Conservation (phyloP, 2,888 invertebrate species). For the Prosopocoilus inquinatus region DNA sequence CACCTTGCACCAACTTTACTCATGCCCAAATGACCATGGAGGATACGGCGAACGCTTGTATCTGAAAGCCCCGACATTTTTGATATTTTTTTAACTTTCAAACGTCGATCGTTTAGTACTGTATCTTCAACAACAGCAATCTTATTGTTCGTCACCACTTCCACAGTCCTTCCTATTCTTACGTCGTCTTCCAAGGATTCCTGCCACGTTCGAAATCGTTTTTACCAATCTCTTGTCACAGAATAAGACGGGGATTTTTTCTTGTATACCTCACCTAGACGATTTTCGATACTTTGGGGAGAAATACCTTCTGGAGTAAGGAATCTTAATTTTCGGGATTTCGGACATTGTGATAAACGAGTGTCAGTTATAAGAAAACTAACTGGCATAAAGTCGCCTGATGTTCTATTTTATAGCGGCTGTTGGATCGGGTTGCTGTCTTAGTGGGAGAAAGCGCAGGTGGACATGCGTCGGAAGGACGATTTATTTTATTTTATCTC, state of each 20-base stretch:
- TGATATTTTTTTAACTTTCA: background rate
- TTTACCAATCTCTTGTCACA: background rate
- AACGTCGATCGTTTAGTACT: background rate
- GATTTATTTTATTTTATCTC: no score
- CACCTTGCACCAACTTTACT: background rate
- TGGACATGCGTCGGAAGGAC: no score
- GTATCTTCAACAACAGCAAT: background rate
- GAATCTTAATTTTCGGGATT: background rate
- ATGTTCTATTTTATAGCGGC: no score
- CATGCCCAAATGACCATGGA: no score
- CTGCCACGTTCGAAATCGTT: background rate
- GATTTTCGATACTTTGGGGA: background rate
- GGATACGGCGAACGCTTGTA: no score
- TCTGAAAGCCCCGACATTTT: no score
- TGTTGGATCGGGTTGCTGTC: no score
- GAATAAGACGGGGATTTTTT: background rate
- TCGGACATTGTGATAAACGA: background rate
- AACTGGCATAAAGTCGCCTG: background rate
- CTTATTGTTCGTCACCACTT: background rate
- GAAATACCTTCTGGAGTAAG: no score
- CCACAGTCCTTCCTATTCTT: background rate
- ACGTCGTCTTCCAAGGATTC: no score
- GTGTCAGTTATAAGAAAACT: background rate
- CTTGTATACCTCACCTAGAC: background rate
- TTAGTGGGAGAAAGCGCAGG: no score